These are phyloP conservation scores for Tiphia femorata DNA, from an alignment of 2,888 invertebrate genomes.

Conservation along the genomic window DNA sequence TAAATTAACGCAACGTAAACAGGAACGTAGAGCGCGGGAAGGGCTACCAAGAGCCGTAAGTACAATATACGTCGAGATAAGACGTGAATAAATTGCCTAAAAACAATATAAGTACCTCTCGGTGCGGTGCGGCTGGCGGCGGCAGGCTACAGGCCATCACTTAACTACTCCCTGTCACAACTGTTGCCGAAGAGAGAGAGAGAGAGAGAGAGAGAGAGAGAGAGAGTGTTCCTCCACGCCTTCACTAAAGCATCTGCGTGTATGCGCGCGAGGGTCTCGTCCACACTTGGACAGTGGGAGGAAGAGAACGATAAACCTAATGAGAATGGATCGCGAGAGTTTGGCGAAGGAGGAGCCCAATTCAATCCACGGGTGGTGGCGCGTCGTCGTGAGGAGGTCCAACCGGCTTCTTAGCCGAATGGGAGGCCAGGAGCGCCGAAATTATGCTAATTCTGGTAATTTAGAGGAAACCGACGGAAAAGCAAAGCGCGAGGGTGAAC, in stretches of 20 bases:
- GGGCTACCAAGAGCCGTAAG: background rate
- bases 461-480: no score
- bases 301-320: background rate
- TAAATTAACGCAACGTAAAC: background rate
- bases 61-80: slow-evolving; percentile 9
- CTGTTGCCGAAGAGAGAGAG: background rate
- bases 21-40: background rate
- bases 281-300: background rate
- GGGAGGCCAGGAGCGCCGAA: no score
- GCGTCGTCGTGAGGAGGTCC: no score
- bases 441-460: background rate
- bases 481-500: no score
- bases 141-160: background rate
- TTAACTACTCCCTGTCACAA: slow-evolving; percentile 7
- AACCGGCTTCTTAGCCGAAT: no score
- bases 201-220: background rate
- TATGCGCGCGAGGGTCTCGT: background rate
- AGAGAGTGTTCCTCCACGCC: background rate
- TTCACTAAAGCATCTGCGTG: background rate
- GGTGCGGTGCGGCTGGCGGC: no score
- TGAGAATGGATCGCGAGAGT: background rate
- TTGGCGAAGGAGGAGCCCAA: background rate
- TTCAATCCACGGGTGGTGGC: no score
- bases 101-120: slow-evolving; percentile 7
- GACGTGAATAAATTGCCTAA: slow-evolving; percentile 4